A percentile compares a stretch with the other conserved stretches of the same genome.
Evolutionary conservation across 2,888 invertebrate genomes (phyloP).

Genomic region (Tyria jacobaeae): DNA sequence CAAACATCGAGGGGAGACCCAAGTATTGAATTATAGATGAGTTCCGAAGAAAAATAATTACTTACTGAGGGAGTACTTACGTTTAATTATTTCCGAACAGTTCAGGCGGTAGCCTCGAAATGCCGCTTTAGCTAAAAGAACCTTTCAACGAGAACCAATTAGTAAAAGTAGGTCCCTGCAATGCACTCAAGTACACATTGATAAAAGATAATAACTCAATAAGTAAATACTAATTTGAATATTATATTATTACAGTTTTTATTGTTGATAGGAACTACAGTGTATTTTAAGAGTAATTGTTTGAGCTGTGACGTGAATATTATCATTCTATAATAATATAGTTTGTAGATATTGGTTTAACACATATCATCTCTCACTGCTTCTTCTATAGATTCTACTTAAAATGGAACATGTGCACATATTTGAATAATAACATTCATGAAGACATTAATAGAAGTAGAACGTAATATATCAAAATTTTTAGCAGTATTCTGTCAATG

Average conservation of each 20-base stretch:
- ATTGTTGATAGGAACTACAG: background rate
- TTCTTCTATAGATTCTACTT: too few species aligned
- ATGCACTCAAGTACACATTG: conserved; percentile 49
- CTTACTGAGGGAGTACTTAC: conserved; percentile 57
- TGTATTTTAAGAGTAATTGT: too few species aligned
- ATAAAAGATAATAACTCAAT: conserved; percentile 43
- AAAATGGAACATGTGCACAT: too few species aligned
- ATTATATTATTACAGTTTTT: conserved; percentile 16
- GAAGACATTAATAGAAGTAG: too few species aligned
- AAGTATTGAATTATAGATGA: conserved; percentile 57
- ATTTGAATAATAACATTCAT: too few species aligned
- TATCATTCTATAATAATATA: too few species aligned
- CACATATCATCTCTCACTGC: too few species aligned
- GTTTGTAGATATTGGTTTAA: too few species aligned
- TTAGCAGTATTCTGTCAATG: too few species aligned
- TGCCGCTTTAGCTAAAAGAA: conserved; percentile 56
- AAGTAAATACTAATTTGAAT: conserved; percentile 33
- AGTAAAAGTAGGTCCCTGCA: conserved; percentile 67
- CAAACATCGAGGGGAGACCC: conserved; percentile 43
- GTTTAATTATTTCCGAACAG: conserved; percentile 69
- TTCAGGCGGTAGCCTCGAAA: conserved; percentile 57
- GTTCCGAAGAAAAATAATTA: conserved; percentile 65
- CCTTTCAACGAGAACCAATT: conserved; percentile 71
- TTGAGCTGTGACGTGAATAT: too few species aligned
- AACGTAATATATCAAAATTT: too few species aligned